Evolutionary conservation across 30 jellyfish, hydroid and myxozoan genomes (phyloP).

Genomic region (Cassiopea andromeda): DNA sequence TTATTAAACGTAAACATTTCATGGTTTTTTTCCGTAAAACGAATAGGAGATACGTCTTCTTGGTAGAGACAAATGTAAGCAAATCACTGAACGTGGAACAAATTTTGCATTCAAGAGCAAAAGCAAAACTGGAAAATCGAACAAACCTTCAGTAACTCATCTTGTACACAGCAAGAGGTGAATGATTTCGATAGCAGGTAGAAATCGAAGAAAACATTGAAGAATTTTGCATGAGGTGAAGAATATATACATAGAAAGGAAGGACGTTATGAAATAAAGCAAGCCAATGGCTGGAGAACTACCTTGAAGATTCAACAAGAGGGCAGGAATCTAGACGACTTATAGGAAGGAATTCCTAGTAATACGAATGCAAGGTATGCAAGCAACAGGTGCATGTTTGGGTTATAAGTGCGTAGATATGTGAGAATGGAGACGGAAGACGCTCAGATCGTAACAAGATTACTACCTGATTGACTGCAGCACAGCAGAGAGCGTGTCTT

Average conservation of each 20-base stretch:
- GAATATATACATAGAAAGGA: neutral
- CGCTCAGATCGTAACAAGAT: conserved; percentile 30
- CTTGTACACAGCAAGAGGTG: too few relatives aligned
- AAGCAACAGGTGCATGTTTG: conserved; percentile 9
- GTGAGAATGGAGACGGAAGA: conserved; percentile 26
- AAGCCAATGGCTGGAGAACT: neutral
- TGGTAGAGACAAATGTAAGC: neutral
- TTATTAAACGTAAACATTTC: too few relatives aligned
- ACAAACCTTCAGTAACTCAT: too few relatives aligned
- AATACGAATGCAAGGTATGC: neutral
- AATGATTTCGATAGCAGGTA: too few relatives aligned
- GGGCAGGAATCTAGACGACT: too few relatives aligned
- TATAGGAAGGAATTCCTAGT: neutral
- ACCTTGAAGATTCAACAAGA: neutral
- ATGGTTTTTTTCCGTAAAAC: neutral
- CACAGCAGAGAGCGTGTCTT: conserved; percentile 25
- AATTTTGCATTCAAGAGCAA: too few relatives aligned
- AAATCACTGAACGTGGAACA: too few relatives aligned
- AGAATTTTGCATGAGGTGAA: too few relatives aligned
- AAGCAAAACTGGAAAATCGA: too few relatives aligned
- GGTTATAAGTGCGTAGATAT: neutral
- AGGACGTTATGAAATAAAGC: neutral
- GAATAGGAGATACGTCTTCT: neutral
- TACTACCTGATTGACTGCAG: conserved; percentile 7
- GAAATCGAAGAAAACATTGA: too few relatives aligned